Evolutionary conservation across 2,113 vertebrate species (phyloP).

Genomic region (Periophthalmus modestus): DNA sequence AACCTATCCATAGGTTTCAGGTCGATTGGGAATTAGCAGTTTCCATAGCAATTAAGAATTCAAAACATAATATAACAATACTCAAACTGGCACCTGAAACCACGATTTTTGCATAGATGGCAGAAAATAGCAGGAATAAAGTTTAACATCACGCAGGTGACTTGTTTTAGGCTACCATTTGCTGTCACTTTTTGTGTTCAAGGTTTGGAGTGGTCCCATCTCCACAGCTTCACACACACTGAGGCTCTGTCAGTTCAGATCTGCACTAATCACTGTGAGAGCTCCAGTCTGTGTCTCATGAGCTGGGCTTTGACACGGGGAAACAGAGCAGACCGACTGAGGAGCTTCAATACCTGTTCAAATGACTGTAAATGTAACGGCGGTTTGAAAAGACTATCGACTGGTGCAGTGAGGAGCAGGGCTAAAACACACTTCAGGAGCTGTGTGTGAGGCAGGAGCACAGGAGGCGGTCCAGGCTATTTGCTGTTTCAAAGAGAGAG

Average conservation of each 20-base stretch:
- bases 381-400: not conserved
- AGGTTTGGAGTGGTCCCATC: not conserved
- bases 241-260: not conserved
- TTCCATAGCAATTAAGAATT: too few species aligned
- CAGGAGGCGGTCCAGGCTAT: too few species aligned
- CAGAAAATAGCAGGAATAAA: too few species aligned
- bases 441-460: not conserved
- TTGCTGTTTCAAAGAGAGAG: too few species aligned
- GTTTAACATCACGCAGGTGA: too few species aligned
- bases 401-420: not conserved
- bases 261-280: not conserved
- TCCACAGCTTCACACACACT: not conserved
- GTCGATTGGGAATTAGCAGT: too few species aligned
- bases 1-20: too few species aligned
- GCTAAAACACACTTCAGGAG: not conserved
- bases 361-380: not conserved
- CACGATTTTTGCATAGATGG: too few species aligned
- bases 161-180: too few species aligned
- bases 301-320: not conserved
- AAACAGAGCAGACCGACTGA: not conserved
- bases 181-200: not conserved
- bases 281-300: not conserved
- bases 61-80: too few species aligned
- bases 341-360: conserved; percentile 4
- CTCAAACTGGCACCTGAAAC: too few species aligned